Percentiles rank a stretch among this genome's conserved stretches.
Evolutionary conservation across 92 coral and sea anemone genomes (phyloP).

Genomic region (Parazoanthus swiftii): DNA sequence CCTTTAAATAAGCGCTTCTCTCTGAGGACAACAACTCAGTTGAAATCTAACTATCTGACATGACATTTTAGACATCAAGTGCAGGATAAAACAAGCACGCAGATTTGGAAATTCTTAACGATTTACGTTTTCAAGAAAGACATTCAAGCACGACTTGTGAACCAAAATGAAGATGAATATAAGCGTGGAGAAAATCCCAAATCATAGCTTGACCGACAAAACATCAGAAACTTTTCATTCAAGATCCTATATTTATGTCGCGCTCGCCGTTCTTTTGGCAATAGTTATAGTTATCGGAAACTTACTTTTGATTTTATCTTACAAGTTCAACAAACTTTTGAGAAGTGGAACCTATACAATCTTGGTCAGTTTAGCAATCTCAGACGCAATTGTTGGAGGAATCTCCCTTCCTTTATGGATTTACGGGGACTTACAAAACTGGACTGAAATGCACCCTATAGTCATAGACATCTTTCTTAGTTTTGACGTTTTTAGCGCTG

Average conservation of each 20-base stretch:
- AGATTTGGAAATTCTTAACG: background rate
- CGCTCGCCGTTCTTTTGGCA: slow-evolving; percentile 52
- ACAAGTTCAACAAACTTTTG: slow-evolving; percentile 58
- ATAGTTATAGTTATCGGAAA: slow-evolving; percentile 57
- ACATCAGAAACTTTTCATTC: background rate
- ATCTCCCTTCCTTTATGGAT: slow-evolving; percentile 74
- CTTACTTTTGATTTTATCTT: slow-evolving; percentile 66
- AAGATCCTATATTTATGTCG: slow-evolving; percentile 45
- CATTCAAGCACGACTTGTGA: slow-evolving; percentile 1
- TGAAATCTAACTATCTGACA: background rate
- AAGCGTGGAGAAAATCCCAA: background rate
- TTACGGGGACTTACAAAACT: slow-evolving; percentile 54
- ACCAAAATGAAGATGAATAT: background rate
- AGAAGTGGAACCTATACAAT: slow-evolving; percentile 65
- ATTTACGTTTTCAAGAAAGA: background rate
- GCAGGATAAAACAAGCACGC: too few relatives aligned
- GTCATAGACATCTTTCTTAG: slow-evolving; percentile 52
- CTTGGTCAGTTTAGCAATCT: slow-evolving; percentile 71
- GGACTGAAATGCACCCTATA: slow-evolving; percentile 43
- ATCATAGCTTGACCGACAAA: background rate
- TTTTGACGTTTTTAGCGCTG: slow-evolving; percentile 85
- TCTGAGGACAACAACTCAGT: background rate
- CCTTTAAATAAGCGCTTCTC: background rate
- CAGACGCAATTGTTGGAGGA: slow-evolving; percentile 72
- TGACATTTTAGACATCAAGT: too few relatives aligned